These are phyloP conservation scores for Eupithecia centaureata DNA, from an alignment of 2,888 invertebrate genomes.

Conservation along the genomic window DNA sequence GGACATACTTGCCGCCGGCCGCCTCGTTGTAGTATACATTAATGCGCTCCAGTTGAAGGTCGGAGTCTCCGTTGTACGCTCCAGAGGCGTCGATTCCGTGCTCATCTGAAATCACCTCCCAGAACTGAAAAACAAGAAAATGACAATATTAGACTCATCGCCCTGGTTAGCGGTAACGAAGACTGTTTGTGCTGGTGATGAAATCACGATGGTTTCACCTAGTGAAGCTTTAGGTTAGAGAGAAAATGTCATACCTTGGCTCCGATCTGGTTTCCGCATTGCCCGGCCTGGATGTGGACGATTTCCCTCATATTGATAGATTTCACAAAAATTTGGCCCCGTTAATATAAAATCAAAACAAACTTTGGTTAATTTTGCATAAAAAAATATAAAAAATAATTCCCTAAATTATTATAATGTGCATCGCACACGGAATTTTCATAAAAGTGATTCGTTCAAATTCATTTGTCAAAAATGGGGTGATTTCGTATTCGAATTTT, in stretches of 20 bases:
- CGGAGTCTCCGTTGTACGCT: constrained; percentile 86
- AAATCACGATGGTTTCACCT: constrained; percentile 45
- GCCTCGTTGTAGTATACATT: constrained; percentile 91
- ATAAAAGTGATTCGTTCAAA: constrained; percentile 46
- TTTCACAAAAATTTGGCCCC: constrained; percentile 66
- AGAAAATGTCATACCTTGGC: constrained; percentile 85
- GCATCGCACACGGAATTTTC: constrained; percentile 65
- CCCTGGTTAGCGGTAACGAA: no score
- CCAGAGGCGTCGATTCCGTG: constrained; percentile 73
- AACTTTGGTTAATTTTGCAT: constrained; percentile 56
- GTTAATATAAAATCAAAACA: constrained; percentile 55
- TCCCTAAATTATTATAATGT: constrained; percentile 51
- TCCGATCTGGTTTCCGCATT: constrained; percentile 87
- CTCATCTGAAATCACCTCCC: constrained; percentile 75
- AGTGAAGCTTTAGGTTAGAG: neutral
- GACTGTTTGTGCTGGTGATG: neutral
- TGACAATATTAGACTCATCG: no score
- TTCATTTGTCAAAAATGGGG: constrained; percentile 51
- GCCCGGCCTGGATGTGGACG: constrained; percentile 88
- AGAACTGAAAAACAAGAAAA: constrained; percentile 64
- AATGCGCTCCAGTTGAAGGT: constrained; percentile 89
- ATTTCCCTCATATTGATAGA: constrained; percentile 89
- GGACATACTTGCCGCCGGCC: constrained; percentile 76
- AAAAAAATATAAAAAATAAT: constrained; percentile 51
- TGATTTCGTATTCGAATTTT: constrained; percentile 42